Conservation (phyloP, 2,113 vertebrate genomes). For the Lophochroa leadbeateri region DNA sequence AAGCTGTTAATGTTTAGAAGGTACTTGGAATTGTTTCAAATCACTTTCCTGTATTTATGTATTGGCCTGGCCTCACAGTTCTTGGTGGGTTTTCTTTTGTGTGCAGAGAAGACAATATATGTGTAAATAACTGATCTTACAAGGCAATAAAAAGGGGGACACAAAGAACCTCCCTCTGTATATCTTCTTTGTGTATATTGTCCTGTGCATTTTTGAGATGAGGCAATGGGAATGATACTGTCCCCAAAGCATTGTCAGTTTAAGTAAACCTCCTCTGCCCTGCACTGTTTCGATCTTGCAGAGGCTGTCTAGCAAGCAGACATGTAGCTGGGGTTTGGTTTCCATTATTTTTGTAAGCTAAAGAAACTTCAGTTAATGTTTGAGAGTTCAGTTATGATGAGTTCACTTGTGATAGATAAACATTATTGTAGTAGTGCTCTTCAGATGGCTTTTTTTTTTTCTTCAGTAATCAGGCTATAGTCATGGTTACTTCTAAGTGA, state of each 20-base stretch:
- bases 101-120: neutral
- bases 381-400: neutral
- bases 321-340: neutral
- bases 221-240: neutral
- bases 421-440: neutral
- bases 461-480: neutral
- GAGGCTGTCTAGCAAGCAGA: neutral
- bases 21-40: neutral
- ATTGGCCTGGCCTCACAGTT: neutral
- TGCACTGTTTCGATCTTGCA: neutral
- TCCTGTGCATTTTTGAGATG: neutral
- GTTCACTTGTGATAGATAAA: neutral
- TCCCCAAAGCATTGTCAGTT: neutral
- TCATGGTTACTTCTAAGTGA: neutral
- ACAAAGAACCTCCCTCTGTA: rapidly evolving
- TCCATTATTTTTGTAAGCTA: neutral
- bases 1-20: neutral
- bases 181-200: neutral
- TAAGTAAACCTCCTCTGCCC: neutral
- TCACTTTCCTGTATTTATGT: neutral
- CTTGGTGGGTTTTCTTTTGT: neutral
- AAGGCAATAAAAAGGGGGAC: neutral
- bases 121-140: neutral
- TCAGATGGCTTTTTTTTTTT: neutral
- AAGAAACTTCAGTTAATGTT: neutral